Conservation (phyloP, 1,140 invertebrate genomes). For the Drosophila lini region DNA sequence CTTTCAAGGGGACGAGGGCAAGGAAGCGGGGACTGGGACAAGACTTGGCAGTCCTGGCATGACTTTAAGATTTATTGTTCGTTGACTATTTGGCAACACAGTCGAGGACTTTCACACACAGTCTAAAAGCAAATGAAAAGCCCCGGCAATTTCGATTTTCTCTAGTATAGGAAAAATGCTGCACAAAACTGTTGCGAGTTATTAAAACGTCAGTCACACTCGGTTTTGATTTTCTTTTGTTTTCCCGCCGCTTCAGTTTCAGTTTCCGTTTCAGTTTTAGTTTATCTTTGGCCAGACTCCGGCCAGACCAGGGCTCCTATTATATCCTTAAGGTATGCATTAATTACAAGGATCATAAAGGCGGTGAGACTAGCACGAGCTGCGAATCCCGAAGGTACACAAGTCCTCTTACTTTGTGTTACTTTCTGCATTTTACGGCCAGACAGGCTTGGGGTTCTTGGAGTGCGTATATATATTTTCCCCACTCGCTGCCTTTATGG, state of each 20-base stretch:
- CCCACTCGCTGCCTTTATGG: slow-evolving; percentile 20
- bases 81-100: slow-evolving; percentile 43
- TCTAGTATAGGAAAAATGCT: slow-evolving; percentile 18
- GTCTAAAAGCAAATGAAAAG: slow-evolving; percentile 30
- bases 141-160: slow-evolving; percentile 19
- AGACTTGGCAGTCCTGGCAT: slow-evolving; percentile 46
- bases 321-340: slow-evolving; percentile 79
- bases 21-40: neutral
- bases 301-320: slow-evolving; percentile 24
- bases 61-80: slow-evolving; percentile 66
- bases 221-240: slow-evolving; percentile 46
- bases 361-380: slow-evolving; percentile 41
- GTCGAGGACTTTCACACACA: slow-evolving; percentile 22
- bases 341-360: slow-evolving; percentile 78
- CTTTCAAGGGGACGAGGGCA: slow-evolving; percentile 6
- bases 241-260: slow-evolving; percentile 10
- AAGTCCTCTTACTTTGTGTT: slow-evolving; percentile 69
- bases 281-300: slow-evolving; percentile 35
- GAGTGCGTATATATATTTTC: slow-evolving; percentile 1
- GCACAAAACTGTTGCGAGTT: slow-evolving; percentile 51
- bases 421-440: slow-evolving; percentile 74
- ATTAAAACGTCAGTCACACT: slow-evolving; percentile 59
- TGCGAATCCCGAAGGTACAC: slow-evolving; percentile 10
- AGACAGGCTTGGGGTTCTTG: slow-evolving; percentile 29
- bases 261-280: slow-evolving; percentile 33